Evolutionary conservation across 2,113 vertebrate genomes (phyloP).

Genomic region (Sander lucioperca): DNA sequence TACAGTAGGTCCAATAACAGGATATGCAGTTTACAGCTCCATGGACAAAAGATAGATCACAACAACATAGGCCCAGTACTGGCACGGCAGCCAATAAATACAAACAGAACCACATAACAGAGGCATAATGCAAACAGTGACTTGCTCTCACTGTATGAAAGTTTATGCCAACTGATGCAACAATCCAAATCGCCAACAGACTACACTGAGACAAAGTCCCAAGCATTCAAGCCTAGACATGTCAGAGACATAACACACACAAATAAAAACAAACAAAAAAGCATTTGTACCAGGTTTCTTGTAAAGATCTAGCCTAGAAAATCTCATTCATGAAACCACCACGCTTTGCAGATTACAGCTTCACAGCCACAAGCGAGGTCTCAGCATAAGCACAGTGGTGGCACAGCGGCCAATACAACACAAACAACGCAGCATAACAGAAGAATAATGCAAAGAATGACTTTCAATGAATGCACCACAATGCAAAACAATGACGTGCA

Average conservation of each 20-base stretch:
- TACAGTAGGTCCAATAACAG: neutral
- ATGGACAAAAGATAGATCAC: neutral
- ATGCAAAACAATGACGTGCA: neutral
- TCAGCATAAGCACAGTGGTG: neutral
- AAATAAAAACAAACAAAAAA: neutral
- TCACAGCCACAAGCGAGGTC: slow-evolving; percentile 12
- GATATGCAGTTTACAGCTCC: neutral
- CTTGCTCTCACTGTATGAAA: neutral
- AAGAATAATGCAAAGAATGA: neutral
- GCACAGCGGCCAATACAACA: neutral
- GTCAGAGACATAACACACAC: neutral
- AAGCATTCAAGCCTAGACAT: neutral
- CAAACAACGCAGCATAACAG: neutral
- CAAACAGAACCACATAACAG: neutral
- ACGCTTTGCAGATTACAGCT: neutral
- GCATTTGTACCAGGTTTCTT: neutral
- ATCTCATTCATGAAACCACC: neutral
- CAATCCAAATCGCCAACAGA: neutral
- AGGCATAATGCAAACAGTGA: neutral
- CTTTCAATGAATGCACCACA: neutral
- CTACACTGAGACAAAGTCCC: neutral
- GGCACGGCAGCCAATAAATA: neutral
- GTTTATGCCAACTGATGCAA: neutral
- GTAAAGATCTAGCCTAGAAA: neutral
- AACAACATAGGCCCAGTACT: neutral